phyloP scores from a whole-genome alignment of 2,888 invertebrate species.

The Catonia carolina region DNA sequence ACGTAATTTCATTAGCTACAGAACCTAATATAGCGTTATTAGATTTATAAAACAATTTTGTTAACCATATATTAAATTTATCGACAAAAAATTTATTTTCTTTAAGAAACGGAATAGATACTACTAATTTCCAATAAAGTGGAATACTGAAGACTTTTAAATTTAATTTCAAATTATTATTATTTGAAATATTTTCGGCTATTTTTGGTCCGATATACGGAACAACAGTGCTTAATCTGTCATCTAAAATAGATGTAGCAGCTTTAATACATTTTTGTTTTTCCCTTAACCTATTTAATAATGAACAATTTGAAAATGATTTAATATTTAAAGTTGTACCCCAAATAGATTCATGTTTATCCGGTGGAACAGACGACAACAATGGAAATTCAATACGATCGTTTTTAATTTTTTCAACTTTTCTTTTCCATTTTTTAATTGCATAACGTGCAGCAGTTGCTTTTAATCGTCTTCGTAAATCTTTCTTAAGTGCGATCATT shows the following conservation, averaged over 20 bases:
- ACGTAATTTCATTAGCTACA: constrained; percentile 16
- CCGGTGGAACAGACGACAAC: constrained; percentile 23
- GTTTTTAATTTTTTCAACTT: constrained; percentile 37
- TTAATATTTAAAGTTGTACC: constrained; percentile 16
- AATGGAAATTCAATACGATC: constrained; percentile 42
- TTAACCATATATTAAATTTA: constrained; percentile 18
- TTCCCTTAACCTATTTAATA: constrained; percentile 24
- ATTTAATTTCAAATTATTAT: constrained; percentile 1
- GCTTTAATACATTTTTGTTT: constrained; percentile 23
- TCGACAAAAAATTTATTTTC: constrained; percentile 13
- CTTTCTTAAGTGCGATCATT: constrained; percentile 33
- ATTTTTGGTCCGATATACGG: constrained; percentile 24
- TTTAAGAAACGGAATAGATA: constrained; percentile 27
- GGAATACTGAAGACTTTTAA: constrained; percentile 24
- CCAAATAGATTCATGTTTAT: constrained; percentile 29
- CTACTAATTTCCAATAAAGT: constrained; percentile 30
- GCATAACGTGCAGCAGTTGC: constrained; percentile 34
- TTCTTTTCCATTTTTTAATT: constrained; percentile 28
- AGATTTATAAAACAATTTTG: constrained; percentile 15
- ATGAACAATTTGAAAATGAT: constrained; percentile 2
- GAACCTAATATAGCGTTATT: constrained; percentile 14
- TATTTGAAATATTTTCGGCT: constrained; percentile 24
- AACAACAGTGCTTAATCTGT: constrained; percentile 17
- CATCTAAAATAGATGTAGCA: constrained; percentile 23
- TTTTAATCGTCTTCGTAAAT: constrained; percentile 32